phyloP scores from a whole-genome alignment of 1,140 invertebrate species.

The Drosophila dunni region DNA sequence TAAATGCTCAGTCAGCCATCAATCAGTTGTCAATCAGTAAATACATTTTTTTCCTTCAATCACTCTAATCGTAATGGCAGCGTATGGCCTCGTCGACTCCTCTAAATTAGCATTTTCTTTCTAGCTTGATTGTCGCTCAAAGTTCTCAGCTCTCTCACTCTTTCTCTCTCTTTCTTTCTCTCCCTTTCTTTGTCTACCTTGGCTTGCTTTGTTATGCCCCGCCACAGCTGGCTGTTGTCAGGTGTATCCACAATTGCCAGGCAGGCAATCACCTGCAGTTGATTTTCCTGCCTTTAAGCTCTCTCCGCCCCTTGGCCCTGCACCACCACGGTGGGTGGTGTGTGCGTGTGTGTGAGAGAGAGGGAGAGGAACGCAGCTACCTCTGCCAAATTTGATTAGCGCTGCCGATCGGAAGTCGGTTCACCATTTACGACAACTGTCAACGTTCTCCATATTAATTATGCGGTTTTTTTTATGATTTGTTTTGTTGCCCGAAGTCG shows the following conservation, averaged over 20 bases:
- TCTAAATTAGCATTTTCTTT: neutral
- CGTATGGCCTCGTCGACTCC: neutral
- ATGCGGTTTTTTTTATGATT: conserved; percentile 23
- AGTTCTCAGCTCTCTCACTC: neutral
- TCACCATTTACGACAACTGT: conserved; percentile 74
- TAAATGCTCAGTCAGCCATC: no score
- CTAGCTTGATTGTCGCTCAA: neutral
- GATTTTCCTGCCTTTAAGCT: neutral
- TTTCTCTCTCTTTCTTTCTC: neutral
- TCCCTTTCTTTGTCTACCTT: conserved; percentile 1
- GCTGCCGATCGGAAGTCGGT: conserved; percentile 64
- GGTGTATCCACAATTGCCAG: conserved; percentile 63
- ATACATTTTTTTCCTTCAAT: no score
- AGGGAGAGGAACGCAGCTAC: neutral
- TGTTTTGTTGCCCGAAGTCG: conserved; percentile 24
- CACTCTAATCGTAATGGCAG: no score
- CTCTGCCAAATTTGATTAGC: conserved; percentile 50
- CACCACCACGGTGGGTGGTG: neutral
- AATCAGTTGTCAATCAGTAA: no score
- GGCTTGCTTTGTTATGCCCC: conserved; percentile 17
- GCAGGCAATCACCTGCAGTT: conserved; percentile 21
- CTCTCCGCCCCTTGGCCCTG: neutral
- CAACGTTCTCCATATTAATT: conserved; percentile 76
- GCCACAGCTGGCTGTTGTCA: conserved; percentile 74
- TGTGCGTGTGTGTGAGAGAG: neutral